These are phyloP conservation scores for Caenorhabditis uteleia DNA, from an alignment of 2,888 invertebrate genomes.

Conservation along the genomic window DNA sequence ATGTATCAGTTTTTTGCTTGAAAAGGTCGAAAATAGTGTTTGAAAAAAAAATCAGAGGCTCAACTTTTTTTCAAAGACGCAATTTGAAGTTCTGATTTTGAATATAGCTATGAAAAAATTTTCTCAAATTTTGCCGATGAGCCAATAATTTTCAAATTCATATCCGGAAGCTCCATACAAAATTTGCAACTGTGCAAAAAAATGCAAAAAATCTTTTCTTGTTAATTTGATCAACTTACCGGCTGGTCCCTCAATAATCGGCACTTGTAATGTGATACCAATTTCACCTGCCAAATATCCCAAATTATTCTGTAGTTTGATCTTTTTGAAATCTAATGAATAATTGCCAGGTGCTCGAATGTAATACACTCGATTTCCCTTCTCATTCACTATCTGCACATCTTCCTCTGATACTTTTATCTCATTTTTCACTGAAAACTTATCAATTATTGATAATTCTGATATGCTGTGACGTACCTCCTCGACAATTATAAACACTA, in stretches of 20 bases:
- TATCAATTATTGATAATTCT: background rate
- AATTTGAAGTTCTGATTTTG: too few species aligned
- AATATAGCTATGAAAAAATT: too few species aligned
- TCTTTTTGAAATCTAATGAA: conserved; percentile 61
- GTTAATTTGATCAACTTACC: too few species aligned
- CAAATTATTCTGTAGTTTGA: conserved; percentile 59
- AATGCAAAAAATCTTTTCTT: background rate
- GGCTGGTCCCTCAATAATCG: conserved; percentile 66
- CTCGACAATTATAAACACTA: conserved; percentile 64
- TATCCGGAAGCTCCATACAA: background rate
- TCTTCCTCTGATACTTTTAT: conserved; percentile 67
- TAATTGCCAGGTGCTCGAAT: conserved; percentile 69
- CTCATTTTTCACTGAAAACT: conserved; percentile 65
- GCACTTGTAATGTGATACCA: conserved; percentile 67
- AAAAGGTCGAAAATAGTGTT: too few species aligned
- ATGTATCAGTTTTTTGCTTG: too few species aligned
- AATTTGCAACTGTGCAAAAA: conserved; percentile 1
- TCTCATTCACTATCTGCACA: conserved; percentile 64
- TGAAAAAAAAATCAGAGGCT: too few species aligned
- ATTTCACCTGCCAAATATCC: conserved; percentile 65
- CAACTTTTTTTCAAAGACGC: too few species aligned
- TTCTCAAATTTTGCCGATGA: too few species aligned
- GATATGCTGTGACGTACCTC: conserved; percentile 46
- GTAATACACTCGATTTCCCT: conserved; percentile 62
- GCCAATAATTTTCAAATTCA: background rate